Base-by-base conservation (phyloP, 2,888 invertebrate species). In the Synergus japonicus region DNA sequence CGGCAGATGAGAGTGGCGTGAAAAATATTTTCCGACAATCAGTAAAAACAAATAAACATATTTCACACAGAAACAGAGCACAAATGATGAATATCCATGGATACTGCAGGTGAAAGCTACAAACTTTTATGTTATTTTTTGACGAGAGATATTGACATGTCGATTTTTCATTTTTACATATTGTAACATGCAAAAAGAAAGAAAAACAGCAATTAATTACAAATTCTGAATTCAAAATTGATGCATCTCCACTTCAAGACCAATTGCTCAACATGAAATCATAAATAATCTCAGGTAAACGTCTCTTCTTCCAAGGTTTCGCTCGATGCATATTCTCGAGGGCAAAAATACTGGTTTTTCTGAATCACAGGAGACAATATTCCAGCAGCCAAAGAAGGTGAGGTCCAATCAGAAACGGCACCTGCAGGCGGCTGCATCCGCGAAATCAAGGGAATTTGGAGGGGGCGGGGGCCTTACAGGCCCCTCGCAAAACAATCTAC, bases 301-400 rank as follows among this genome's bases (percentile, higher is more conserved):
- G 22, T 46, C 10, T 41, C 5, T 29, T 69, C 46, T 69, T 69
- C 13, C 7, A 49, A 15, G n/a, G 2, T 8, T n/a, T 69, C 13
- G 0, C 5, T 46, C 37, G 22, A 13, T 46, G 13, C 8, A 29
- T 54, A 54, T 13, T 22, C 43, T 69, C 10, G 46, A 69, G 29
- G 13, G 67, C 46, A 44, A 22, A 67, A 46, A 69, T 22, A 69
- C 29, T 13, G 69, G 46, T 69, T 69, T 46, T 46, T 69, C 69
- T 15, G 46, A 49, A 69, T 69, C 49, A 49, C 46, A 54, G 8
- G 69, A 18, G 49, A 49, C 69, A 69, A 69, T 49, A 69, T 69
- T 69, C 69, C 46, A 49, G 15, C 46, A 69, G 69, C 29, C 9
- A 69, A 69, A 69, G 46, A 69, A 69, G 69, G 49, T 69, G 69